A percentile compares a stretch with the other conserved stretches of the same genome.
These are phyloP conservation scores for Zygaena filipendulae DNA, from an alignment of 2,888 invertebrate species.

Conservation along the genomic window DNA sequence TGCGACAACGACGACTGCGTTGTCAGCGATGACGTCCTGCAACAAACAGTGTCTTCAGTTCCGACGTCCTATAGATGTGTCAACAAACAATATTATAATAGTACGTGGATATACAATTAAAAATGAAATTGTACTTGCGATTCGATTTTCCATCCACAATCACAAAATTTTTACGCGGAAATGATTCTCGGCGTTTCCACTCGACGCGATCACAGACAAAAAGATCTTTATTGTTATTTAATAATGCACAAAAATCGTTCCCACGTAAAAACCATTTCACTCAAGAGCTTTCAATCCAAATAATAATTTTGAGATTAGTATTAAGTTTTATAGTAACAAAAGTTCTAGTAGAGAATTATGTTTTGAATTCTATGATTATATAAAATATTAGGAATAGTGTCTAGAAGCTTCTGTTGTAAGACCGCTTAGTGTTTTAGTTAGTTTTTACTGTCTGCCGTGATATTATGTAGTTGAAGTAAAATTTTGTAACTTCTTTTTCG, in stretches of 20 bases:
- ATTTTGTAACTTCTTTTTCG: too few relatives aligned
- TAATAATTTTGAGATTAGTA: slow-evolving; percentile 33
- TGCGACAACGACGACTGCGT: slow-evolving; percentile 71
- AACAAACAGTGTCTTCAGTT: slow-evolving; percentile 39
- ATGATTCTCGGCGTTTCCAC: slow-evolving; percentile 67
- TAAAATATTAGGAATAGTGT: too few relatives aligned
- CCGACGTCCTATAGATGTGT: slow-evolving; percentile 12
- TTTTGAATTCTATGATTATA: too few relatives aligned
- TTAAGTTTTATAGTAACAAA: too few relatives aligned
- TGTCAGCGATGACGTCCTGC: slow-evolving; percentile 63
- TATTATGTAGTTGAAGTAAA: too few relatives aligned
- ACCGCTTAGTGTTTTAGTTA: too few relatives aligned
- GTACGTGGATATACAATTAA: slow-evolving; percentile 24
- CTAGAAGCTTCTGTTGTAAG: too few relatives aligned
- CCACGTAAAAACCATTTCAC: slow-evolving; percentile 71
- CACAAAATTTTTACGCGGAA: slow-evolving; percentile 69
- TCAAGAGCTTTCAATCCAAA: slow-evolving; percentile 67
- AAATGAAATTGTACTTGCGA: slow-evolving; percentile 56
- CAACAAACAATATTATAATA: slow-evolving; percentile 15
- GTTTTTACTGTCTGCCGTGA: too few relatives aligned
- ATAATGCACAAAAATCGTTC: slow-evolving; percentile 67
- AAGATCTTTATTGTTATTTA: slow-evolving; percentile 51
- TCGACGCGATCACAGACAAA: slow-evolving; percentile 55
- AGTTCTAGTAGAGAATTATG: too few relatives aligned
- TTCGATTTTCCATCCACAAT: slow-evolving; percentile 67